Conservation (phyloP, 1,140 invertebrate species). For the Plectus sambesii region DNA sequence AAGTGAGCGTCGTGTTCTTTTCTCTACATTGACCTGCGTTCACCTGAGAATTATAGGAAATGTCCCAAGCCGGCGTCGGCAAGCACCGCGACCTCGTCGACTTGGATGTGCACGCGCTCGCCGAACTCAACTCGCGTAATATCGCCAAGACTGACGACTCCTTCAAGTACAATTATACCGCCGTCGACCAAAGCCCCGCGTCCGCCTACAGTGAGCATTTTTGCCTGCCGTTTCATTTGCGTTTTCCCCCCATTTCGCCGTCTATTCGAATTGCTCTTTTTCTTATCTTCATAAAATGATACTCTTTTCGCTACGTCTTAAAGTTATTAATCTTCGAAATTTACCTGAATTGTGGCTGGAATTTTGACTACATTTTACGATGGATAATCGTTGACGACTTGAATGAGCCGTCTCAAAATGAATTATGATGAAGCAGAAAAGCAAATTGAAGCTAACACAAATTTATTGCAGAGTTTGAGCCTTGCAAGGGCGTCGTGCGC, state of each 20-base stretch:
- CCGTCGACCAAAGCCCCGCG: slow-evolving; percentile 53
- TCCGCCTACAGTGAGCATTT: slow-evolving; percentile 56
- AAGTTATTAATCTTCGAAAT: no score
- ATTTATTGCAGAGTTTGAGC: slow-evolving; percentile 47
- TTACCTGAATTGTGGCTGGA: no score
- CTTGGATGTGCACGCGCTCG: slow-evolving; percentile 88
- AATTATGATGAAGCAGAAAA: no score
- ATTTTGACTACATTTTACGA: no score
- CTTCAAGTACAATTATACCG: slow-evolving; percentile 77
- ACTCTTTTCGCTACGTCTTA: no score
- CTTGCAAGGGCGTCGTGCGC: slow-evolving; percentile 50
- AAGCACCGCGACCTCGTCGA: slow-evolving; percentile 46
- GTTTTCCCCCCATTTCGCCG: background rate
- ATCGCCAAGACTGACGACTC: slow-evolving; percentile 75
- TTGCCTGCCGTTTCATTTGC: background rate
- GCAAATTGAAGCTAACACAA: no score
- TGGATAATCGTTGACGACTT: no score
- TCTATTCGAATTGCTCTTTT: slow-evolving; percentile 16
- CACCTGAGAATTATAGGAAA: slow-evolving; percentile 15
- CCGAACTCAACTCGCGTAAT: slow-evolving; percentile 61
- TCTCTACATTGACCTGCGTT: slow-evolving; percentile 5
- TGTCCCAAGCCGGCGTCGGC: slow-evolving; percentile 31
- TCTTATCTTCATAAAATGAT: no score
- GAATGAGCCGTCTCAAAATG: no score
- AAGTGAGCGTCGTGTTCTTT: slow-evolving; percentile 21